phyloP scores from a whole-genome alignment of 1,140 invertebrate species.

The Diprion similis region DNA sequence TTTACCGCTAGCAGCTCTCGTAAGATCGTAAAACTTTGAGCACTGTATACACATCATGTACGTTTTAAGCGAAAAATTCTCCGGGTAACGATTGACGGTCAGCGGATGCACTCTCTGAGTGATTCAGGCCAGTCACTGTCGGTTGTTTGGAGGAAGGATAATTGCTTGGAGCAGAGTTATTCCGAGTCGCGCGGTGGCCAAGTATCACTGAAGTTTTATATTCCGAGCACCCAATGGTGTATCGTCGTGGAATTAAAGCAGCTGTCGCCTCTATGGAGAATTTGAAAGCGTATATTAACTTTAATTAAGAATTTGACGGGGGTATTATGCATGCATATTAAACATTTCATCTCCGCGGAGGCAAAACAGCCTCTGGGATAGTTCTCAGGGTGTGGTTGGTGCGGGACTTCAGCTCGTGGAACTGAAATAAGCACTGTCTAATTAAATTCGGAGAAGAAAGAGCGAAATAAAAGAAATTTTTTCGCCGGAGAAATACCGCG shows the following conservation, averaged over 20 bases:
- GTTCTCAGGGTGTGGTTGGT: background rate
- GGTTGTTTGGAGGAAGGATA: no score
- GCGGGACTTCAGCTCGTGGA: background rate
- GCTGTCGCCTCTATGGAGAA: slow-evolving; percentile 39
- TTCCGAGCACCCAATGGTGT: background rate
- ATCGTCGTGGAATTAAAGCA: slow-evolving; percentile 22
- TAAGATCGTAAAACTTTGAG: background rate
- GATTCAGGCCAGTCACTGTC: no score
- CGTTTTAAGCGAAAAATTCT: background rate
- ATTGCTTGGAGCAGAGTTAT: no score
- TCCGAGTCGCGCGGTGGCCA: no score
- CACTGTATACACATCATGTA: no score
- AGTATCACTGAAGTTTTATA: background rate
- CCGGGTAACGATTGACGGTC: background rate
- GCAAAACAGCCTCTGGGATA: background rate
- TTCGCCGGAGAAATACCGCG: background rate
- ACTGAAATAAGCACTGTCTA: background rate
- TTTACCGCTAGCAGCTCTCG: background rate
- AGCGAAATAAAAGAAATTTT: background rate
- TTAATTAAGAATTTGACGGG: slow-evolving; percentile 46
- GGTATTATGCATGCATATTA: slow-evolving; percentile 34
- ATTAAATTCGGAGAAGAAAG: no score
- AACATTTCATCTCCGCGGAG: slow-evolving; percentile 12
- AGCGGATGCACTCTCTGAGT: no score
- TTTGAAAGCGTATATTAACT: slow-evolving; percentile 39